phyloP scores from a whole-genome alignment of 2,888 invertebrate species.

The Helleia helle region DNA sequence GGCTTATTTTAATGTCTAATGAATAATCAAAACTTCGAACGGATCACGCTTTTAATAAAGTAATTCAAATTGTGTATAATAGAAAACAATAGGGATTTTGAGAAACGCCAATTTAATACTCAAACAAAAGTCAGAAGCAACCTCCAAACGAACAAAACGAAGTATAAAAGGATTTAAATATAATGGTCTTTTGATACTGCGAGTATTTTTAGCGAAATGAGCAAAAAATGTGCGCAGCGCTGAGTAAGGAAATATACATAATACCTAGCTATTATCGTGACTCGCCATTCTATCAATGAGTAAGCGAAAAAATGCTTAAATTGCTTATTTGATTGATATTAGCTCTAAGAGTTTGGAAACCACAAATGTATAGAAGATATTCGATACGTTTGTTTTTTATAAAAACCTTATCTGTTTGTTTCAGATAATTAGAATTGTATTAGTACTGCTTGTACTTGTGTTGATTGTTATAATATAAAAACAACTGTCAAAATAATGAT shows the following conservation, averaged over 20 bases:
- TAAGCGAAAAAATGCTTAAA: slow-evolving; percentile 13
- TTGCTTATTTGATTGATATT: slow-evolving; percentile 14
- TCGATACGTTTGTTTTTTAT: slow-evolving; percentile 1
- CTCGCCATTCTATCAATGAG: slow-evolving; percentile 14
- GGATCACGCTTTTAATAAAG: too few relatives aligned
- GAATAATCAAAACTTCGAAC: too few relatives aligned
- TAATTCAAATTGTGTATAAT: too few relatives aligned
- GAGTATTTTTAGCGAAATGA: slow-evolving; percentile 2
- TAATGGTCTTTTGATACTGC: slow-evolving; percentile 2
- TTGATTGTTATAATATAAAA: too few relatives aligned
- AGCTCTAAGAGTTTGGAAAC: slow-evolving; percentile 11
- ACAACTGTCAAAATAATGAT: too few relatives aligned
- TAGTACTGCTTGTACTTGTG: too few relatives aligned
- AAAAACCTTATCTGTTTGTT: not conserved
- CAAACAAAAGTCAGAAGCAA: too few relatives aligned
- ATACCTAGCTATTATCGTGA: slow-evolving; percentile 13
- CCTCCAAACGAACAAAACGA: not conserved
- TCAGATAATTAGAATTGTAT: too few relatives aligned
- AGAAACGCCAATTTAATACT: too few relatives aligned
- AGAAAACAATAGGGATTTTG: too few relatives aligned
- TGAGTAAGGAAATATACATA: slow-evolving; percentile 8
- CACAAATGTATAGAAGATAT: slow-evolving; percentile 1
- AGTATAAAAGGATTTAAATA: not conserved
- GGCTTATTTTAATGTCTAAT: too few relatives aligned
- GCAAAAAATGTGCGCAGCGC: slow-evolving; percentile 6